A percentile compares a stretch with the other conserved stretches of the same genome.
Evolutionary conservation across 2,113 vertebrate genomes (phyloP).

Genomic region (Apeltes quadracus): DNA sequence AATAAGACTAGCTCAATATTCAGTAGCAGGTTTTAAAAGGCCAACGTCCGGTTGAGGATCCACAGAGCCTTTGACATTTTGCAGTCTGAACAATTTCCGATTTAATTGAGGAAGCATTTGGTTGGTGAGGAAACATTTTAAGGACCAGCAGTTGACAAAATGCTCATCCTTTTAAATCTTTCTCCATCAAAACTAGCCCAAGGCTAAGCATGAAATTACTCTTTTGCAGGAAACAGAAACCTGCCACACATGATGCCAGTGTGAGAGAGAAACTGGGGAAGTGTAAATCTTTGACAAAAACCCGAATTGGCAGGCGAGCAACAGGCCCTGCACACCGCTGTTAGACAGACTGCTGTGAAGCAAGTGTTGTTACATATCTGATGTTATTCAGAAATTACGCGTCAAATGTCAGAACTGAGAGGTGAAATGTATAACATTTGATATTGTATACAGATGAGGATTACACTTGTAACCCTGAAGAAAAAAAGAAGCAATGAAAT

Average conservation of each 20-base stretch:
- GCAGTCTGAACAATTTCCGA: not conserved
- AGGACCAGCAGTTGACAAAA: not conserved
- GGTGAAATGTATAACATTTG: not conserved
- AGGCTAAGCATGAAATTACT: not conserved
- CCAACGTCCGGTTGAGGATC: not conserved
- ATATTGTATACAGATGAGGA: not conserved
- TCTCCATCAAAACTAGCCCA: not conserved
- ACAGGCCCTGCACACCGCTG: not conserved
- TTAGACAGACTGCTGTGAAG: not conserved
- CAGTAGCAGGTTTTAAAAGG: not conserved
- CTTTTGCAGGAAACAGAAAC: constrained; percentile 15
- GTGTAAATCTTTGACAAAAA: constrained; percentile 12
- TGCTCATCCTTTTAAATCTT: not conserved
- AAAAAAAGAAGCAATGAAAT: constrained; percentile 37
- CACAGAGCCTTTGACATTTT: not conserved
- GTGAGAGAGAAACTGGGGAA: constrained; percentile 53
- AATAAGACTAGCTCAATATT: too few relatives aligned
- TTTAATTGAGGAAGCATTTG: not conserved
- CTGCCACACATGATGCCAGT: constrained; percentile 28
- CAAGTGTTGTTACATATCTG: constrained; percentile 51
- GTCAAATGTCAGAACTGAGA: constrained; percentile 6
- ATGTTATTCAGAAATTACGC: constrained; percentile 7
- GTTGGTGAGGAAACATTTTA: not conserved
- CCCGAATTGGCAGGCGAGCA: not conserved
- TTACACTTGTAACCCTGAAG: not conserved